Conservation (phyloP, 2,113 vertebrate species). For the Meriones unguiculatus region DNA sequence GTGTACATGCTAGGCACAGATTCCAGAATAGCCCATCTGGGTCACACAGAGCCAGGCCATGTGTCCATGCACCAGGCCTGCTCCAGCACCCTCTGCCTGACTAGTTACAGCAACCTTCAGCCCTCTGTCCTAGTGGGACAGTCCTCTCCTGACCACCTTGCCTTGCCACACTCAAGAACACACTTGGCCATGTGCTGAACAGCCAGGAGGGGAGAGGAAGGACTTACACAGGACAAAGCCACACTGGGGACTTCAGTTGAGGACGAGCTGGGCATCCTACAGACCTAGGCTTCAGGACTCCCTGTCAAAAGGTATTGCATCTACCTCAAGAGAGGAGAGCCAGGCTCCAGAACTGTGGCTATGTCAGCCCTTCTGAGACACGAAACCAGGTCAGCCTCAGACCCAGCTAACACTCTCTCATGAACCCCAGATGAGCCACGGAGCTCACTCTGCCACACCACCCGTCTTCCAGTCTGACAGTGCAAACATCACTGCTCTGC, state of each 20-base stretch:
- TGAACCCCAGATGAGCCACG: accelerated
- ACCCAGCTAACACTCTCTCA: neutral
- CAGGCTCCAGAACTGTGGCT: too few relatives aligned
- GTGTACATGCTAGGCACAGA: accelerated
- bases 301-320: neutral
- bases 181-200: neutral
- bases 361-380: neutral
- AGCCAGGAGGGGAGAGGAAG: neutral
- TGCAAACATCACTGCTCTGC: accelerated
- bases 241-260: neutral
- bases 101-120: too few relatives aligned
- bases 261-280: neutral
- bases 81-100: accelerated
- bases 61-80: too few relatives aligned
- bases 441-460: neutral
- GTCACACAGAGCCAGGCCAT: too few relatives aligned
- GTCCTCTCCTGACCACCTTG: too few relatives aligned
- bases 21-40: neutral
- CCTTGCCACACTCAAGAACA: neutral
- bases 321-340: neutral
- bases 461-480: neutral
- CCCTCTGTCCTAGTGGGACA: neutral
- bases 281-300: neutral
- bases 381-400: neutral
- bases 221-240: accelerated